Evolutionary conservation across 1,140 invertebrate genomes (phyloP).

Genomic region (Drosophila kepulauana): DNA sequence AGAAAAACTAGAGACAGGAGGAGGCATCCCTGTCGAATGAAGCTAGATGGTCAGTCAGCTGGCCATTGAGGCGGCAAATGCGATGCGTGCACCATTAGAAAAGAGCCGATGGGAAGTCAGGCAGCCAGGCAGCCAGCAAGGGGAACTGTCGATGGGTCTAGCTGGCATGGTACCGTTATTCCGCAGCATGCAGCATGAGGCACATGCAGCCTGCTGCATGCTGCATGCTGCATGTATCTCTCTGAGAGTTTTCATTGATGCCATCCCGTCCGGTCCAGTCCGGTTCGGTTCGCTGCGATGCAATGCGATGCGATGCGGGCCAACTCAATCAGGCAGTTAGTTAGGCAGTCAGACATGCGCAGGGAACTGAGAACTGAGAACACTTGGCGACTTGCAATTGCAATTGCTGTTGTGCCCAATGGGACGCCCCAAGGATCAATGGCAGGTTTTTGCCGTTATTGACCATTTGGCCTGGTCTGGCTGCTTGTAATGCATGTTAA

Average conservation of each 20-base stretch:
- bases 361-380: slow-evolving; percentile 15
- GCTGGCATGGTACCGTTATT: slow-evolving; percentile 65
- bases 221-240: slow-evolving; percentile 26
- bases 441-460: slow-evolving; percentile 81
- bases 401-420: slow-evolving; percentile 57
- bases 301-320: slow-evolving; percentile 54
- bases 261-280: slow-evolving; percentile 33
- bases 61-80: slow-evolving; percentile 77
- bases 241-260: slow-evolving; percentile 74
- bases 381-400: slow-evolving; percentile 33
- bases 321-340: slow-evolving; percentile 79
- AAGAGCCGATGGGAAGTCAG: slow-evolving; percentile 36
- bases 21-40: slow-evolving; percentile 19
- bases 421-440: slow-evolving; percentile 80
- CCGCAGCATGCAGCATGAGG: slow-evolving; percentile 59
- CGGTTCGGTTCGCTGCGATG: slow-evolving; percentile 14
- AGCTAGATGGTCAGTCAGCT: slow-evolving; percentile 64
- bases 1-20: no score
- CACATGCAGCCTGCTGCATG: no score
- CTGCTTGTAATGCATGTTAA: slow-evolving; percentile 74
- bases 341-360: slow-evolving; percentile 69
- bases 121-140: background rate
- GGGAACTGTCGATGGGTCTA: slow-evolving; percentile 31
- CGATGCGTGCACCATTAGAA: slow-evolving; percentile 76
- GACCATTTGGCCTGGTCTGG: slow-evolving; percentile 55